phyloP scores from a whole-genome alignment of 2,113 vertebrate species.

The Aphelocoma coerulescens region DNA sequence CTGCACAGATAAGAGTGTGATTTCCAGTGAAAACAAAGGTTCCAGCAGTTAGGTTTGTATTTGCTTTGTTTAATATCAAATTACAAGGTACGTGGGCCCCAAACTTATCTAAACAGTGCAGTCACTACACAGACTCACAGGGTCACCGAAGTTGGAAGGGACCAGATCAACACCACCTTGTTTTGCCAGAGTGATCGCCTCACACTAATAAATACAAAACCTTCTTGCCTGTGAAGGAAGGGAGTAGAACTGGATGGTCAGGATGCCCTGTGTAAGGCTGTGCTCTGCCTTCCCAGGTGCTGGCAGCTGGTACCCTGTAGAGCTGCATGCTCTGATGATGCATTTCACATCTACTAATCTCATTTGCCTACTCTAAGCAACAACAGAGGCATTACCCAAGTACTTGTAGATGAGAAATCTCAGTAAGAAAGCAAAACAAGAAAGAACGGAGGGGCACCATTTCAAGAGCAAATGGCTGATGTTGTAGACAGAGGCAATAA shows the following conservation, averaged over 20 bases:
- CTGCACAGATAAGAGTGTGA: background rate
- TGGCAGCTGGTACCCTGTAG: background rate
- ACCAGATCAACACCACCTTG: background rate
- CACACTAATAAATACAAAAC: background rate
- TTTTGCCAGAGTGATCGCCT: background rate
- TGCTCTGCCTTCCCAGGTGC: background rate
- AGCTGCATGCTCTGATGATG: background rate
- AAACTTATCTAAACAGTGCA: conserved; percentile 10
- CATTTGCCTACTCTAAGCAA: background rate
- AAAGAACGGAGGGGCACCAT: background rate
- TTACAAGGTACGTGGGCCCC: background rate
- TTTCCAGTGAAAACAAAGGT: conserved; percentile 38
- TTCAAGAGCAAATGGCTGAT: background rate
- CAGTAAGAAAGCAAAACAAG: background rate
- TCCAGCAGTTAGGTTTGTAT: background rate
- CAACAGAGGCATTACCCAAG: background rate
- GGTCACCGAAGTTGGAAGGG: background rate
- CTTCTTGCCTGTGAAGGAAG: background rate
- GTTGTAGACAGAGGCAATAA: background rate
- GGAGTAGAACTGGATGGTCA: background rate
- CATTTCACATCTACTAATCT: background rate
- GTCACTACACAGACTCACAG: background rate
- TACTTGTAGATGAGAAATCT: background rate
- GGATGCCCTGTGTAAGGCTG: background rate
- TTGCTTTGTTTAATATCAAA: conserved; percentile 37